phyloP scores from a whole-genome alignment of 2,113 vertebrate genomes.

The Colius striatus region DNA sequence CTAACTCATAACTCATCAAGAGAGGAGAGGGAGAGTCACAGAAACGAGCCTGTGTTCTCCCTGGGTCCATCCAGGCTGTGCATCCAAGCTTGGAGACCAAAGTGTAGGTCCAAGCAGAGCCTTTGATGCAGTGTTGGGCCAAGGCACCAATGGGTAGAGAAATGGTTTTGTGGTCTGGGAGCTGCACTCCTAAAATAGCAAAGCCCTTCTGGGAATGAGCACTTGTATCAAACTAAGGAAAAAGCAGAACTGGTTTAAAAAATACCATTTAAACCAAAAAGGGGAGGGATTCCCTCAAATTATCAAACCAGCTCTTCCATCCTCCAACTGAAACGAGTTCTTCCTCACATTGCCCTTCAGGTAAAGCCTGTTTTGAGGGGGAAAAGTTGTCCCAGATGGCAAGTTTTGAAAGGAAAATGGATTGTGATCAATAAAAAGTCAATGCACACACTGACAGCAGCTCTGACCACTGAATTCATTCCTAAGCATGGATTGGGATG shows the following conservation, averaged over 20 bases:
- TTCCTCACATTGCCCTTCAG: not conserved
- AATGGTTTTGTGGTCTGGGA: rapidly evolving
- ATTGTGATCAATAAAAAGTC: not conserved
- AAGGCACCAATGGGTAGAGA: not conserved
- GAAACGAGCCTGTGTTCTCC: not conserved
- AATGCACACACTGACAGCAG: rapidly evolving
- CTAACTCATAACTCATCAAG: not conserved
- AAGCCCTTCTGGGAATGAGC: not conserved
- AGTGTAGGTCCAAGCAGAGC: not conserved
- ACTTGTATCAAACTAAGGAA: too few species aligned
- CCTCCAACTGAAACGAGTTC: not conserved
- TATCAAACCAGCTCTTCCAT: not conserved
- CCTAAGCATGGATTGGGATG: not conserved
- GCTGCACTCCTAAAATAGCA: rapidly evolving
- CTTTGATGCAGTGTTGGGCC: not conserved
- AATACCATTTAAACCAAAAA: not conserved
- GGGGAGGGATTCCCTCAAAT: not conserved
- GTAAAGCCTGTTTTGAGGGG: not conserved
- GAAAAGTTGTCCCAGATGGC: not conserved
- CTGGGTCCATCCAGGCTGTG: not conserved
- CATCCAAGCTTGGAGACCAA: not conserved
- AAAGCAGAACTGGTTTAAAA: not conserved
- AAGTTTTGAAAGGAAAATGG: not conserved
- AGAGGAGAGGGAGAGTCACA: not conserved
- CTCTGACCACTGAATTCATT: not conserved